These are phyloP conservation scores for Drosophila bifasciata DNA, from an alignment of 1,140 invertebrate species.

Conservation along the genomic window DNA sequence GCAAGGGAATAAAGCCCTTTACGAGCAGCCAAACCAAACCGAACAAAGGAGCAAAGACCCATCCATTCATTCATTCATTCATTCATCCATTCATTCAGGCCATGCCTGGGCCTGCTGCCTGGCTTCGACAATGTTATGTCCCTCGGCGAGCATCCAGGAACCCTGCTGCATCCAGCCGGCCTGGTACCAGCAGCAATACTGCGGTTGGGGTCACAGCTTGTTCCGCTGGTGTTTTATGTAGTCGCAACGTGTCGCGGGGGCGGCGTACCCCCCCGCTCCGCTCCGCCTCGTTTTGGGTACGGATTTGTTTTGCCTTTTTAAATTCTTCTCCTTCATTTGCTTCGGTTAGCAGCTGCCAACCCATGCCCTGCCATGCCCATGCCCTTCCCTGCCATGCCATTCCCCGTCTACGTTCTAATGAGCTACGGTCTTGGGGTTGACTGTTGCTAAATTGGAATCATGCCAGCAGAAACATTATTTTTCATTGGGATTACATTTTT, in stretches of 20 bases:
- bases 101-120: no score
- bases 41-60: conserved; percentile 49
- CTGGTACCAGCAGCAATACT: conserved; percentile 38
- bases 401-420: conserved; percentile 52
- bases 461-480: conserved; percentile 78
- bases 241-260: conserved; percentile 63
- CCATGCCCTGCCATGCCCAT: not conserved
- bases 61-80: conserved; percentile 60
- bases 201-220: conserved; percentile 56
- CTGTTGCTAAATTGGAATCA: conserved; percentile 75
- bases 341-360: conserved; percentile 46
- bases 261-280: not conserved
- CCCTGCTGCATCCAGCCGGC: conserved; percentile 2
- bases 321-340: conserved; percentile 83
- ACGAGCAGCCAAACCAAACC: conserved; percentile 60
- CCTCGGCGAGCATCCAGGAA: conserved; percentile 27
- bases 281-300: conserved; percentile 21
- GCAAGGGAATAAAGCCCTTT: conserved; percentile 67
- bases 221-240: conserved; percentile 75
- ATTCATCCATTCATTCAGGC: no score
- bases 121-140: conserved; percentile 59
- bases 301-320: conserved; percentile 84
- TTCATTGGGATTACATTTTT: conserved; percentile 84
- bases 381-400: not conserved
- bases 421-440: conserved; percentile 52